Base-by-base conservation (phyloP, 2,797 vertebrate species). In the Anabas testudineus region DNA sequence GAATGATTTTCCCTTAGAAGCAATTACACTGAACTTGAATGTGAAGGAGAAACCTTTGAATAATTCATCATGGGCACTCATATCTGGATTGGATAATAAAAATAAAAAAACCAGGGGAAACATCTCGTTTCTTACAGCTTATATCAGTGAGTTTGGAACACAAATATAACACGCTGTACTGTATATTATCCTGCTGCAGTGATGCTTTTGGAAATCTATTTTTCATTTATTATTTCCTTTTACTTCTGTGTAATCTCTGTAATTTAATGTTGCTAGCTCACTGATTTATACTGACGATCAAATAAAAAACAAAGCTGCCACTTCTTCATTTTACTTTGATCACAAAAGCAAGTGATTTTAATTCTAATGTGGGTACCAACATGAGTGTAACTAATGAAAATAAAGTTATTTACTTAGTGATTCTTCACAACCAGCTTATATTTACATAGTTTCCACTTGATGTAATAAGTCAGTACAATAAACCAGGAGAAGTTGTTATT, bases 11-110 rank as follows among this genome's bases (percentile, higher is more conserved):
- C 43, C 28, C 74, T 72, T 62, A 48, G 36, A 72, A 51, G 63
- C 55, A 86, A 82, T 78, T 74, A 74, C 68, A 76, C 67, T 67
- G 81, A 70, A 74, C 60, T 82, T 67, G 56, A 72, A 77, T 59
- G 71, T 70, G 67, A 71, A 37, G 37, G 70, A 10, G 45, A 52
- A 43, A 42, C 72, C 30, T 18, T 69, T 87, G 71, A 81, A 82
- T 82, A 73, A 84, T 81, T 81, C 46, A 84, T 84, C 48, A 21
- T 3, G 4, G 16, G 6, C 10, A 71, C 46, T 24, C 19, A 21
- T 58, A 41, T 67, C 77, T 71, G 48, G 30, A 28, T 67, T 43
- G 5, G 42, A 43, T 63, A 57, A 59, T 8, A 21, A 30, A 7
- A 37, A n/a, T n/a, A n/a, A n/a, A n/a, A n/a, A n/a, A n/a, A n/a